These are phyloP conservation scores for Uromys caudimaculatus DNA, from an alignment of 2,797 vertebrate genomes.

Conservation along the genomic window DNA sequence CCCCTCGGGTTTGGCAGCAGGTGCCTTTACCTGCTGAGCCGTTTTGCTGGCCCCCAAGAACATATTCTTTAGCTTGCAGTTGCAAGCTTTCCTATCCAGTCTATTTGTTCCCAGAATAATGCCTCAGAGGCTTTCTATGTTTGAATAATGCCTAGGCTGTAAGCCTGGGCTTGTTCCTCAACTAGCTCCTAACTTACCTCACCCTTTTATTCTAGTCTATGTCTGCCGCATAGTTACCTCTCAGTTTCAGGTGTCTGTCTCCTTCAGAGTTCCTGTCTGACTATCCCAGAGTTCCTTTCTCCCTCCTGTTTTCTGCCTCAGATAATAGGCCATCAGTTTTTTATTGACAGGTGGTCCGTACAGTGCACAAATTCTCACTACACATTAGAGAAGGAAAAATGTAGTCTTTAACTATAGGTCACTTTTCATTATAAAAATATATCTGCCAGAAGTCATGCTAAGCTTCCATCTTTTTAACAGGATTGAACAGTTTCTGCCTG, in stretches of 20 bases:
- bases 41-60: neutral
- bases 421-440: neutral
- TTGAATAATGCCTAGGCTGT: neutral
- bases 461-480: neutral
- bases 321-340: neutral
- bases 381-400: constrained; percentile 16
- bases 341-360: neutral
- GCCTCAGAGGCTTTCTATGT: neutral
- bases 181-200: no score
- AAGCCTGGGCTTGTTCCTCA: neutral
- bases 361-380: neutral
- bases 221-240: neutral
- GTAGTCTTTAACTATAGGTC: neutral
- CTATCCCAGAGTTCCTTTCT: neutral
- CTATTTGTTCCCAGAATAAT: neutral
- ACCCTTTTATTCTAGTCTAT: neutral
- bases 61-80: neutral
- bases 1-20: neutral
- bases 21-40: neutral
- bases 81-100: neutral
- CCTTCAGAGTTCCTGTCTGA: neutral
- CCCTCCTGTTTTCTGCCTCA: neutral
- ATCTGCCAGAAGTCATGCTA: neutral
- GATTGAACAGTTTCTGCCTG: neutral
- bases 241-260: neutral